Base-by-base conservation (phyloP, 23 tunicate genomes). In the Diplosoma virens region DNA sequence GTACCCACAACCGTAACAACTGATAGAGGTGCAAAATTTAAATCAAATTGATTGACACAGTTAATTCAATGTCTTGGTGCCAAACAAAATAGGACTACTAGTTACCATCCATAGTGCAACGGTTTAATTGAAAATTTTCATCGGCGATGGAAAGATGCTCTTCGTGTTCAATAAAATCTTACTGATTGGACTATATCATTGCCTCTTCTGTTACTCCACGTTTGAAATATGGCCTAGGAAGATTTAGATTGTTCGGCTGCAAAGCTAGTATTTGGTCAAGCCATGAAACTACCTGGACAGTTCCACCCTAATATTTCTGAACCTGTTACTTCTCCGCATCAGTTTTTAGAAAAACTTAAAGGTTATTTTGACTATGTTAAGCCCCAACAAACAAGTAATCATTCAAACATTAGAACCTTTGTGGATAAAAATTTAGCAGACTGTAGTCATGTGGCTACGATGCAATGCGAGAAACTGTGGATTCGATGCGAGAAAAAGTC, bases 1-100 rank as follows among this genome's bases (percentile, higher is more conserved):
- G 28, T 32, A 1, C 80, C 80, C 27, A 1, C 32, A 31, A 9
- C 27, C 27, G 27, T 75, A 16, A 32, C 47, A 30, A 25, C 80
- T 14, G 80, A 75, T 55, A 30, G 41, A 5, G 80, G 67, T 21
- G 24, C 25, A 1, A 45, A 53, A 29, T 75, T 75, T 75, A 30
- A 31, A 6, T 75, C 80, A 30, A 53, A 28, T 22, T 32, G 31
- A 2, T 75, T 41, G 37, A 24, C 27, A 28, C 28, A 75, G 1
- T 30, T 75, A 22, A 55, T 22, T 2, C 22, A 54, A 16, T 75
- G 1, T 22, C 33, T 75, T 4, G 46, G 66, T 29, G 45, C 11
- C 45, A 31, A 29, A 47, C 80, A 29, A 6, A 29, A 54, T 37
- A 66, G 52, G 16, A 16, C 16, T 11, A 45, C 52, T 45, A 45